Evolutionary conservation across 2,113 vertebrate genomes (phyloP).

Genomic region (Anas platyrhynchos): DNA sequence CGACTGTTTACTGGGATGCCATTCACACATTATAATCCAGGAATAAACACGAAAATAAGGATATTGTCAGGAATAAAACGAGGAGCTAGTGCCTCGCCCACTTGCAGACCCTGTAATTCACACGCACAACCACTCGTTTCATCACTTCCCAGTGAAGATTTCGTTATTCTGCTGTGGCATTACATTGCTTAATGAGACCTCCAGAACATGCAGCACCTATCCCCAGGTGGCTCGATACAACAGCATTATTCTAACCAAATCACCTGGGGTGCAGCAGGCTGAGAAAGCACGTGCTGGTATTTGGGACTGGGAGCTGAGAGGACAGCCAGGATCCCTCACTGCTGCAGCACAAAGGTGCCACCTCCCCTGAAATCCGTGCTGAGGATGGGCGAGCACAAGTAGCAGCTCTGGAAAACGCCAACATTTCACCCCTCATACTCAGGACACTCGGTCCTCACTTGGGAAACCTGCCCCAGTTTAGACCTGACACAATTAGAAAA

Average conservation of each 20-base stretch:
- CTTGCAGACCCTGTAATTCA: slow-evolving; percentile 25
- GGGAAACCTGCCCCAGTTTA: slow-evolving; percentile 48
- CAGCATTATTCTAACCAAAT: background rate
- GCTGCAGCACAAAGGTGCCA: background rate
- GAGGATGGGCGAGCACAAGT: background rate
- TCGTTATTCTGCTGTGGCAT: background rate
- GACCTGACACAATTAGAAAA: background rate
- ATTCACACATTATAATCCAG: slow-evolving; percentile 46
- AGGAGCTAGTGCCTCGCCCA: slow-evolving; percentile 14
- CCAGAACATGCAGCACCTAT: background rate
- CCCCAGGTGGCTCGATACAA: background rate
- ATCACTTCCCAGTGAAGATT: background rate
- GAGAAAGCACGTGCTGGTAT: background rate
- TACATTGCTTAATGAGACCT: background rate
- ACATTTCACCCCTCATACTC: accelerated
- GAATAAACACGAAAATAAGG: slow-evolving; percentile 56
- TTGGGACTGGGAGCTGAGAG: background rate
- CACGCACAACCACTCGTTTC: slow-evolving; percentile 14
- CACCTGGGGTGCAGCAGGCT: background rate
- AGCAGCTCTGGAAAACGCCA: background rate
- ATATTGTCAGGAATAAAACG: slow-evolving; percentile 51
- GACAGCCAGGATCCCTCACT: background rate
- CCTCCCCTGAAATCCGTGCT: background rate
- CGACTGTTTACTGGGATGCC: slow-evolving; percentile 31
- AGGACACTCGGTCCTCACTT: background rate